Evolutionary conservation across 2,797 vertebrate species (phyloP), one percentile per base, ranked within the genome.

Genomic region (Peromyscus melanophrys): DNA sequence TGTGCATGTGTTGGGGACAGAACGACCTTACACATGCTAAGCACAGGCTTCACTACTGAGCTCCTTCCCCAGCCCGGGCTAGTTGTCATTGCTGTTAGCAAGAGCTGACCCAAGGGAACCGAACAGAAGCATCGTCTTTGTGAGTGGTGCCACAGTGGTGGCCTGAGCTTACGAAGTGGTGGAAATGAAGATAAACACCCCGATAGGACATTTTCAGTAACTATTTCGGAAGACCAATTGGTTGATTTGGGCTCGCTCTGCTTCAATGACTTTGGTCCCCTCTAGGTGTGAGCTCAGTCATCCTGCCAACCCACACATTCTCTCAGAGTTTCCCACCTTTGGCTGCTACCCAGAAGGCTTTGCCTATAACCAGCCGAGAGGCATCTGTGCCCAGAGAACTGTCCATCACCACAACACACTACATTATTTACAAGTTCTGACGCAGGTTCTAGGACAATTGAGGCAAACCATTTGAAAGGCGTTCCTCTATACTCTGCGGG

Each of bases 81-180:
- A 4, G 65, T 61, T 77, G 84, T 67, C 71, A 69, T 55, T 67
- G 40, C n/a, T 86, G 37, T 76, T 83, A 49, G 49, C 89, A 87
- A 89, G 65, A 8, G 9, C 86, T 86, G 12, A 19, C n/a, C 29
- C 40, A 88, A 52, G 86, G 59, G 91, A 63, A 95, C 71, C 77
- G 11, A 94, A 85, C 11, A n/a, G 31, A 82, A 96, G 5, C 43
- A 69, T 34, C 46, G 73, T 85, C 80, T 89, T 31, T 81, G 92
- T 78, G 84, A 89, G 92, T 76, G 31, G 78, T 89, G 21, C 73
- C 82, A 75, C 83, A 76, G 52, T 37, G 78, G 52, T 31, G 37
- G 12, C 86, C 90, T 27, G 43, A 89, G 63, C 86, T 95, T 86
- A 93, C 40, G 92, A 83, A 95, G 65, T 55, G 25, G 49, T 29